Percentiles rank a stretch among this genome's conserved stretches.
These are phyloP conservation scores for Aurelia sp. DNA, from an alignment of 30 jellyfish, hydroid and myxozoan species.

Conservation along the genomic window DNA sequence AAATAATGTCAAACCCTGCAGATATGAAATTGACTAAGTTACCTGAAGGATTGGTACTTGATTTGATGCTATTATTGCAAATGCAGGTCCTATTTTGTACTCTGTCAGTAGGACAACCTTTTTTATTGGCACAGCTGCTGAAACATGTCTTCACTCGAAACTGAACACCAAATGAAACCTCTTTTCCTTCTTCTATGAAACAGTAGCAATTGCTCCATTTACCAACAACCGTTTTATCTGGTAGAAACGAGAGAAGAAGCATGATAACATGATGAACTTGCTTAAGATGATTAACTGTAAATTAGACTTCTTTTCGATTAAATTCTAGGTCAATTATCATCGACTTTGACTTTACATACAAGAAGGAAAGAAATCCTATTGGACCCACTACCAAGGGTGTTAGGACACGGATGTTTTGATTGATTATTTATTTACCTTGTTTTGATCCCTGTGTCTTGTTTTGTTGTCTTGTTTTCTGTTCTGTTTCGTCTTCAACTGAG, in stretches of 20 bases:
- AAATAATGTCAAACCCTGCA: not conserved
- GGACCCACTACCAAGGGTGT: too few species aligned
- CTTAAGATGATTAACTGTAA: too few species aligned
- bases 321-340: too few species aligned
- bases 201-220: conserved; percentile 70
- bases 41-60: conserved; percentile 50
- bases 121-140: conserved; percentile 67
- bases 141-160: conserved; percentile 70
- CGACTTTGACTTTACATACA: too few species aligned
- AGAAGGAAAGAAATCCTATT: too few species aligned
- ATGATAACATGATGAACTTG: too few species aligned
- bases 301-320: too few species aligned
- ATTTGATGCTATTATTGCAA: conserved; percentile 29
- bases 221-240: conserved; percentile 57
- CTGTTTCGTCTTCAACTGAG: too few species aligned
- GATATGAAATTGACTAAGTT: not conserved
- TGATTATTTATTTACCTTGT: too few species aligned
- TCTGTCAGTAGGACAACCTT: conserved; percentile 69
- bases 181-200: conserved; percentile 64
- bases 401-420: too few species aligned
- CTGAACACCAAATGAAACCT: conserved; percentile 60
- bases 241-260: not conserved
- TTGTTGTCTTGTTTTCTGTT: too few species aligned
- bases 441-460: too few species aligned
- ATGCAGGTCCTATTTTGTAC: conserved; percentile 66